These are phyloP conservation scores for Passer montanus DNA, from an alignment of 2,113 vertebrate species.

Conservation along the genomic window DNA sequence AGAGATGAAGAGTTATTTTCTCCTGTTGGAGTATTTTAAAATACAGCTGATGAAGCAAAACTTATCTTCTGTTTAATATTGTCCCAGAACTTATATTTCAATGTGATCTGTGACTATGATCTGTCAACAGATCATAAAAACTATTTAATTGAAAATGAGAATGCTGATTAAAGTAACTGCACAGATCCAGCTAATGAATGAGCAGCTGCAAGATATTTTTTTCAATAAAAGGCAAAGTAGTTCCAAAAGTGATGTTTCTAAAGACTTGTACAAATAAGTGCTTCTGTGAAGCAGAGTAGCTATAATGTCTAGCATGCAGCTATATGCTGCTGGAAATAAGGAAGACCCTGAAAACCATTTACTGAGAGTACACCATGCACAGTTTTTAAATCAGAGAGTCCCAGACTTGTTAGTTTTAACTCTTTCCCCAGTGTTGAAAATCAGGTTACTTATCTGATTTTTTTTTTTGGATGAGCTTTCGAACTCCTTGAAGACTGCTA, in stretches of 20 bases:
- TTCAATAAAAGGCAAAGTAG: not conserved
- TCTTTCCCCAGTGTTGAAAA: not conserved
- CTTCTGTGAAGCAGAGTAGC: not conserved
- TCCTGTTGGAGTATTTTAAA: not conserved
- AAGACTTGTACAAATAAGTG: not conserved
- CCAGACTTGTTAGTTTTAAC: not conserved
- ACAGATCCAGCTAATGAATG: not conserved
- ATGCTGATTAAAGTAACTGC: not conserved
- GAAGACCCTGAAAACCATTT: not conserved
- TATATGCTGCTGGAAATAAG: not conserved
- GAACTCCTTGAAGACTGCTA: not conserved
- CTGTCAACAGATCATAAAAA: not conserved
- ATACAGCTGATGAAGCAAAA: constrained; percentile 4
- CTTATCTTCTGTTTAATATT: not conserved
- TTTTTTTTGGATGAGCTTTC: not conserved
- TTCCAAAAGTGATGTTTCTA: not conserved
- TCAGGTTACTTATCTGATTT: not conserved
- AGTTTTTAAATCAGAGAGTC: not conserved
- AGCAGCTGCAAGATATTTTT: not conserved
- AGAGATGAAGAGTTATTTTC: not conserved
- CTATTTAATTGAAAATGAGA: not conserved
- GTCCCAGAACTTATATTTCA: not conserved
- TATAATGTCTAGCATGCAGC: not conserved
- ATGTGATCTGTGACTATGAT: not conserved
- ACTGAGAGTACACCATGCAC: not conserved